Conservation (phyloP, 2,113 vertebrate genomes). For the Hassar affinis region DNA sequence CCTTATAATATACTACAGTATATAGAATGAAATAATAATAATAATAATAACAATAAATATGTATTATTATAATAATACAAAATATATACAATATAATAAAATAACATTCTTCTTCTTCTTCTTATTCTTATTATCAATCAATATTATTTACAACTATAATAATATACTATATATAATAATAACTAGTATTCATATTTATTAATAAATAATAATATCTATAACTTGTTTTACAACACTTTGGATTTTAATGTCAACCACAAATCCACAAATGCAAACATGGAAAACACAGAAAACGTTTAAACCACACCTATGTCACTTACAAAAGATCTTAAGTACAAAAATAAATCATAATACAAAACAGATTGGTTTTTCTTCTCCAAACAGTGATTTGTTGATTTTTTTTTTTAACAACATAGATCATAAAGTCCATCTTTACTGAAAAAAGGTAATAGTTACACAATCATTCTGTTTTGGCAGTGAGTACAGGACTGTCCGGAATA, state of each 20-base stretch:
- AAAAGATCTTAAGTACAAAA: conserved; percentile 39
- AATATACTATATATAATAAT: too few relatives aligned
- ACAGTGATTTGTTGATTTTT: not conserved
- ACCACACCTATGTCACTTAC: conserved; percentile 1
- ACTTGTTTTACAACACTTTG: not conserved
- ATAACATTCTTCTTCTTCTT: too few relatives aligned
- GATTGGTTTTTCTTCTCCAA: not conserved
- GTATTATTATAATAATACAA: too few relatives aligned
- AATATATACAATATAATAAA: too few relatives aligned
- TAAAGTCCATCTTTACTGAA: not conserved
- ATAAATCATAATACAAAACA: conserved; percentile 25
- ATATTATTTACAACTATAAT: too few relatives aligned
- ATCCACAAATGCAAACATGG: not conserved
- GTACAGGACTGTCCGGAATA: not conserved
- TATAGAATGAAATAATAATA: not conserved
- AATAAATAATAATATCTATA: too few relatives aligned
- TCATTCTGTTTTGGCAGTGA: conserved; percentile 1
- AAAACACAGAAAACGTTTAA: conserved; percentile 2
- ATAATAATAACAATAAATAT: not conserved
- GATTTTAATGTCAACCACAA: not conserved
- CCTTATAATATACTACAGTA: too few relatives aligned
- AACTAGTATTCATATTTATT: too few relatives aligned
- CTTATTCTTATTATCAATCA: too few relatives aligned
- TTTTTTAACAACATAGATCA: not conserved
- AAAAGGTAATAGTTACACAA: not conserved